Base-by-base conservation (phyloP, 2,113 vertebrate species). In the Ivindomyrus marchei region DNA sequence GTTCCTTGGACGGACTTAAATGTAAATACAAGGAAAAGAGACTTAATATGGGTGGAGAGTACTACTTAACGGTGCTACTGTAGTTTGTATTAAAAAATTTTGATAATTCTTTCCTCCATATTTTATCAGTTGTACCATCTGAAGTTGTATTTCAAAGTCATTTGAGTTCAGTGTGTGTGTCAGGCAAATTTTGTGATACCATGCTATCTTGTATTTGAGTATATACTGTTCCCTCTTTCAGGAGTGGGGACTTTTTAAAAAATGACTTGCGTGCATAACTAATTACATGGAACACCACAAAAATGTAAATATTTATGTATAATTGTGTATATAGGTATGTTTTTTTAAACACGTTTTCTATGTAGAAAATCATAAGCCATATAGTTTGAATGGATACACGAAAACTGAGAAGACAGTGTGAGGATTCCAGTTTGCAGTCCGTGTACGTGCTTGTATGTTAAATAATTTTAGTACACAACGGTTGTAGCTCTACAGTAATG, bases 271-370 rank as follows among this genome's bases (percentile, higher is more conserved):
- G 50, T 88, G 27, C 85, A 77, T 87, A 90, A 70, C 31, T 85
- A 62, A 89, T 84, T 89, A 93, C 66, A 89, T 91, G 87, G 91
- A 90, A 94, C 90, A 45, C 92, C 90, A 53, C 92, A 91, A 90
- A 39, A 88, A 90, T 96, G 96, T 96, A 96, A 95, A 96, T 96
- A 96, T 95, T 91, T 94, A 94, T 94, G 94, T 96, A 95, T 94
- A 92, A 94, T 92, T 96, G 94, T 96, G 96, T 91, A 96, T 95
- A 96, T 94, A 94, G 95, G 90, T 94, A 95, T 94, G 95, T 95
- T 96, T 96, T 96, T 96, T 96, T 94, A 88, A 85, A 94, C 52
- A 92, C 91, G 93, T 95, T 95, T 96, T 96, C 94, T 96, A 96
- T 95, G 94, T 95, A 94, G 94, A 95, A 91, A 93, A 93, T 92